Base-by-base conservation (phyloP, 2,888 invertebrate species). In the Oligia fasciuncula region DNA sequence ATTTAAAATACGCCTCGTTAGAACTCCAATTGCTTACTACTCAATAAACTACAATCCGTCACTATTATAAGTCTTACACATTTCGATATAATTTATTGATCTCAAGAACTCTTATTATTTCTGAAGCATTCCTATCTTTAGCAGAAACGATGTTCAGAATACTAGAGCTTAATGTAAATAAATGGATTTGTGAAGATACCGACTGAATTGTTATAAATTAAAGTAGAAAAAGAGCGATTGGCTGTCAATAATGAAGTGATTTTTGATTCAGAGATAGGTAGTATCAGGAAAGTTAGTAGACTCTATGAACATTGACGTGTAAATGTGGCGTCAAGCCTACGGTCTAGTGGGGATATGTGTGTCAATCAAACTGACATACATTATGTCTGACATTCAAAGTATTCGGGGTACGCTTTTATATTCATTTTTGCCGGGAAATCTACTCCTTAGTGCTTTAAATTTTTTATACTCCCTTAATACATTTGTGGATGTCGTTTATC, bases 111-210 rank as follows among this genome's bases (percentile, higher is more conserved):
- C 43, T 82, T 82, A 72, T 74, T 85, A 80, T 80, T 63, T 74
- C 60, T 72, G 49, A 74, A 76, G 62, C 70, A 19, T 87, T 46
- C n/a, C 46, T 67, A 74, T 80, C 72, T 72, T 66, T 35, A 76
- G 29, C 60, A 57, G 57, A 81, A 74, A 29, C 19, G 11, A 72
- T 74, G 69, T 73, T 78, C 65, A 49, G 69, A 80, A 71, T 82
- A 69, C 75, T 29, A 62, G 13, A 85, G 60, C 62, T 72, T 82
- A 85, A 79, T 78, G 70, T 85, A 78, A 80, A 87, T 79, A 71
- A 87, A 87, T 84, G 87, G 57, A 54, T 79, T 76, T 67, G 46
- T 74, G 62, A 43, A 74, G 73, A 76, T 46, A 72, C 14, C 11
- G 35, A 23, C 51, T 74, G 49, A 43, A 72, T 74, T 80, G 60